A percentile compares a stretch with the other conserved stretches of the same genome.
phyloP scores from a whole-genome alignment of 2,113 vertebrate genomes.

The Pseudois nayaur region DNA sequence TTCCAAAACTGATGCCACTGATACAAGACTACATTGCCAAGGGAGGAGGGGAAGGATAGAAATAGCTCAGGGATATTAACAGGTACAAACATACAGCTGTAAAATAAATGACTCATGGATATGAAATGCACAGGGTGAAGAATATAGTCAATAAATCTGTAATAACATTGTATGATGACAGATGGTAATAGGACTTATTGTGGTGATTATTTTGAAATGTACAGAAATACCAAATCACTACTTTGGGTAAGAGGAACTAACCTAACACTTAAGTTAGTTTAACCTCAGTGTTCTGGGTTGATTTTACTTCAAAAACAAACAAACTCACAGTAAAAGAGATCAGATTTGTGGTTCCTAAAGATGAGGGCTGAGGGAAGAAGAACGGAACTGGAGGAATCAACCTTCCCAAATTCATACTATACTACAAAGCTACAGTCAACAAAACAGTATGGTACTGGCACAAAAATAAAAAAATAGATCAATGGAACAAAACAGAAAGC shows the following conservation, averaged over 20 bases:
- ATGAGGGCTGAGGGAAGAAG: not conserved
- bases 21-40: not conserved
- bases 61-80: not conserved
- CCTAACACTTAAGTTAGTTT: not conserved
- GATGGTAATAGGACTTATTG: not conserved
- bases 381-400: not conserved
- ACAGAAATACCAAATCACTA: not conserved
- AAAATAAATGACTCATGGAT: not conserved
- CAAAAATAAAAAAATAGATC: not conserved
- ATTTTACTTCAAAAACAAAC: not conserved
- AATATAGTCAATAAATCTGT: not conserved
- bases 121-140: not conserved
- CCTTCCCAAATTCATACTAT: not conserved
- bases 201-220: not conserved
- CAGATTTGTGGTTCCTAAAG: not conserved
- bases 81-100: not conserved
- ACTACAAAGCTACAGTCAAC: not conserved
- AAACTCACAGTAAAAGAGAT: not conserved
- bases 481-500: not conserved
- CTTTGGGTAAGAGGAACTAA: not conserved
- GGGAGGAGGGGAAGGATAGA: not conserved
- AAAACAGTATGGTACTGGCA: not conserved
- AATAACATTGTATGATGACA: not conserved
- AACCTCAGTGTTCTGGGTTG: not conserved
- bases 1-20: not conserved